Base-by-base conservation (phyloP, 2,113 vertebrate species). In the Bos indicus region DNA sequence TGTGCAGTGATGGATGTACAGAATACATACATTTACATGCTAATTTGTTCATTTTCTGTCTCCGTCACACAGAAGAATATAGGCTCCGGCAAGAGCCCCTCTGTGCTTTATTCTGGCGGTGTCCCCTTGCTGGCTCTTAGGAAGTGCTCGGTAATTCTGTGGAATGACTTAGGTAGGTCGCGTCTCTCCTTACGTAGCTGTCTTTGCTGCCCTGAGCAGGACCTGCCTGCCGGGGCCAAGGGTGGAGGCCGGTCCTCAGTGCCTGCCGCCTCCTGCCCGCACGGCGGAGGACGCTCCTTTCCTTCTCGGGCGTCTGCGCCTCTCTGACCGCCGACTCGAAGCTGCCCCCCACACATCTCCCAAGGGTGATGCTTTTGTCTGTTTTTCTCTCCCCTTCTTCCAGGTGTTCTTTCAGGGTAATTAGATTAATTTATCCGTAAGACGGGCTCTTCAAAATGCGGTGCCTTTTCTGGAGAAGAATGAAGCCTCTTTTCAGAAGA, bases 401-500 rank as follows among this genome's bases (percentile, higher is more conserved):
- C 21, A 33, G 28, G 28, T 28, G 36, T 12, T 51, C 19, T 64
- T 21, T 54, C 14, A 16, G 36, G 40, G 77, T 85, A 80, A 57
- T 59, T 95, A 48, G 30, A 54, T 48, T 36, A 48, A 67, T 74
- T 85, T 46, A 28, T 36, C 52, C 16, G 7, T 40, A n/a, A 85
- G 43, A 48, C 6, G 13, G 81, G 52, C 59, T 54, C 26, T 40
- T 83, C 40, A 74, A 92, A 96, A 52, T 52, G 46, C 52, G n/a
- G 12, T 88, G 28, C 57, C 52, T 83, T n/a, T 90, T 94, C 64
- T 87, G 43, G 56, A 89, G 57, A 78, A 82, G 62, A 83, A n/a
- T 90, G 52, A 77, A 81, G 15, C 23, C 90, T 81, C 64, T 78
- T 94, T 90, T 94, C 56, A 74, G 67, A 88, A 92, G 64, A 92